Evolutionary conservation across 2,113 vertebrate genomes (phyloP).

Genomic region (Scolopax mira): DNA sequence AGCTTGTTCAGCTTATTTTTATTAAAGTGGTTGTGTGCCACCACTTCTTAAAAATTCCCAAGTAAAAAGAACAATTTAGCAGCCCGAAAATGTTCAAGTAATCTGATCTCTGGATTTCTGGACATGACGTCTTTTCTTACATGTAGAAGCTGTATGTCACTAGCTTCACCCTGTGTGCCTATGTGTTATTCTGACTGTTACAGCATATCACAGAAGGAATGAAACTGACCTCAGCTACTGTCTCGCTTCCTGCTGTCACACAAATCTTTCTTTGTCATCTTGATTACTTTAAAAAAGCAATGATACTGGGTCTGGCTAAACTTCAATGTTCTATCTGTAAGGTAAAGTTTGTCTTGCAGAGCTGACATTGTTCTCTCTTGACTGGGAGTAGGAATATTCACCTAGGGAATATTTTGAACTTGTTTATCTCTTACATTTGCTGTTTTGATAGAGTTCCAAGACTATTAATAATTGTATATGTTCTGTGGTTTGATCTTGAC

Average conservation of each 20-base stretch:
- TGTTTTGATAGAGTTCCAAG: neutral
- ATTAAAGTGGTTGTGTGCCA: neutral
- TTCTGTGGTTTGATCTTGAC: neutral
- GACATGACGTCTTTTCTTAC: neutral
- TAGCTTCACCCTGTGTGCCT: rapidly evolving
- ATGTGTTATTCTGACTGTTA: neutral
- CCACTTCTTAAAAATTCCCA: neutral
- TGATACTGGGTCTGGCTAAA: neutral
- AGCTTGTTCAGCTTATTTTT: neutral
- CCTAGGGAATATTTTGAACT: neutral
- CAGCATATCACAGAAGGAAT: neutral
- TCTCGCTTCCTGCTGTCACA: neutral
- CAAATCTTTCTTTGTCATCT: neutral
- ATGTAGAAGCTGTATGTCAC: neutral
- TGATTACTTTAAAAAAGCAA: neutral
- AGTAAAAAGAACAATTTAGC: neutral
- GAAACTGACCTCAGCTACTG: neutral
- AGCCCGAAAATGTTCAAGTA: neutral
- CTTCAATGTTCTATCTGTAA: neutral
- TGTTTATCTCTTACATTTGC: neutral
- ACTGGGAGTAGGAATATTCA: neutral
- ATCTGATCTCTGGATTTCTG: neutral
- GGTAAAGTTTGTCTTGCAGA: neutral
- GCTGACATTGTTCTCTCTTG: neutral
- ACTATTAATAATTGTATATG: neutral